Base-by-base conservation (phyloP, 2,113 vertebrate genomes). In the Zeus faber region DNA sequence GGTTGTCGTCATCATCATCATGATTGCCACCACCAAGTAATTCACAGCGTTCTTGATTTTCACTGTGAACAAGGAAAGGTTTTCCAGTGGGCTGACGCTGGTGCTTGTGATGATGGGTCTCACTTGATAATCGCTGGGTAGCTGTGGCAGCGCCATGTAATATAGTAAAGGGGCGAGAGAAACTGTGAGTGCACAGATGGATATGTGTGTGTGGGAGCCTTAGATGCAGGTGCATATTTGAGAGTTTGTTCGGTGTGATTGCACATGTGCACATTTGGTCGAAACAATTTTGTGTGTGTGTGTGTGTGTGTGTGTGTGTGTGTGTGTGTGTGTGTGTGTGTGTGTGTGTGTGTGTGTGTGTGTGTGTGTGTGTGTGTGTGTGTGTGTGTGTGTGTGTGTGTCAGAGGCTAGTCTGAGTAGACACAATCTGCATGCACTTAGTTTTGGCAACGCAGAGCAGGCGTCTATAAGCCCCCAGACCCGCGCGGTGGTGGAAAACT, bases 341-440 rank as follows among this genome's bases (percentile, higher is more conserved):
- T 24, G 63, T 54, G 61, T 9, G 56, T 56, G 68, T 20, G 39
- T 31, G 45, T 46, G 33, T 23, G 58, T 44, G 17, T 54, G 27
- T 62, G 55, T 54, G 57, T 39, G 46, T 44, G 65, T 9, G 24
- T 56, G 33, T 62, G 46, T 61, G 55, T 64, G 46, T 43, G 44
- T 22, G 43, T 27, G 71, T 69, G 58, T 58, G 18, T 49, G 66
- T 58, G 58, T 52, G 64, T 51, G 62, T 71, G 64, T 41, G 67
- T 67, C 64, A 55, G 71, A 56, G 64, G 44, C 52, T 40, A 54
- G 62, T 29, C 35, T 63, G 72, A 65, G 65, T 57, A 65, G 79
- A 65, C 70, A 27, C 80, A 79, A 80, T 86, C 87, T 87, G 81
- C 81, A 83, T 80, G 76, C 84, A 85, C 76, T 87, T 86, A 87